These are phyloP conservation scores for Eulithis testata DNA, from an alignment of 2,888 invertebrate species.

Conservation along the genomic window DNA sequence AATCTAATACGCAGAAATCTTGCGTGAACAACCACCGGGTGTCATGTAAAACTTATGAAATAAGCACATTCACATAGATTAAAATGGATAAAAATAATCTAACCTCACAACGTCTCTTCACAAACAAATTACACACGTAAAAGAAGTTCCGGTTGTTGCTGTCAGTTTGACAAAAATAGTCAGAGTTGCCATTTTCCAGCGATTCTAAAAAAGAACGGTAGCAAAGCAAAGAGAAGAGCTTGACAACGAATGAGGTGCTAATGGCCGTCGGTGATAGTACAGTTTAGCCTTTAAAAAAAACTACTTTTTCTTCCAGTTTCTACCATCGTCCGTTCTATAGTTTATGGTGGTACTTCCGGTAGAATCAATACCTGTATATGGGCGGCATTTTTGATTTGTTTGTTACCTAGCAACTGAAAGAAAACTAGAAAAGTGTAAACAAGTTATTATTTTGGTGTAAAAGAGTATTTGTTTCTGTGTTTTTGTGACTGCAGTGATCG, in stretches of 20 bases:
- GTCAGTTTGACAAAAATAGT: constrained; percentile 14
- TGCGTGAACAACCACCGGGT: constrained; percentile 6
- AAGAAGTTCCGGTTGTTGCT: constrained; percentile 58
- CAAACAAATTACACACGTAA: constrained; percentile 65
- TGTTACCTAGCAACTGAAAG: constrained; percentile 50
- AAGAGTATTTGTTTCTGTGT: too few relatives aligned
- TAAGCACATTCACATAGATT: constrained; percentile 51
- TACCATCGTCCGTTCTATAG: constrained; percentile 7
- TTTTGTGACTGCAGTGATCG: background rate
- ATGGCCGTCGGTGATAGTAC: background rate
- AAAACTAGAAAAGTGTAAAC: constrained; percentile 13
- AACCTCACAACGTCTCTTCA: constrained; percentile 79
- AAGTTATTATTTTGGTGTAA: background rate
- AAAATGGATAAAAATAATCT: constrained; percentile 65
- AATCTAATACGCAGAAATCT: constrained; percentile 11
- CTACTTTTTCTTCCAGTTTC: constrained; percentile 2
- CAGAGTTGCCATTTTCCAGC: too few relatives aligned
- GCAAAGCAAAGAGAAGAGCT: too few relatives aligned
- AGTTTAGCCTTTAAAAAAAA: constrained; percentile 4
- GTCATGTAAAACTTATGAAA: constrained; percentile 6
- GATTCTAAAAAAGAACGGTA: too few relatives aligned
- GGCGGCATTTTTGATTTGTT: constrained; percentile 26
- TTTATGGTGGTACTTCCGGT: constrained; percentile 12
- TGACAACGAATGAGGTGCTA: too few relatives aligned
- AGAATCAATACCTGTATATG: background rate